These are phyloP conservation scores for Perodicticus potto DNA, from an alignment of 2,797 vertebrate genomes.

Conservation along the genomic window DNA sequence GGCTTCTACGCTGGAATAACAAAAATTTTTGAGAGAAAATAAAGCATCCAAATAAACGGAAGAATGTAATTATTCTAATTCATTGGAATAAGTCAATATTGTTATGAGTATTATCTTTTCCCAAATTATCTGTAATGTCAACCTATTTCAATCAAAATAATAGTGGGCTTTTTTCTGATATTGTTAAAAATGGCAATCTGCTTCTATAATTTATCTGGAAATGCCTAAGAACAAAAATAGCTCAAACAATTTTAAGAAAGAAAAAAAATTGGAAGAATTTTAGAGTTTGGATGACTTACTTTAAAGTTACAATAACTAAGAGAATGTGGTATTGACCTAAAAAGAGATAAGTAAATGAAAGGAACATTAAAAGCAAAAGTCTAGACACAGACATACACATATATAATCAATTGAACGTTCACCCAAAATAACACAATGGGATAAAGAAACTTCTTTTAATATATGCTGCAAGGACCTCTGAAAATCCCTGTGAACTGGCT, in stretches of 20 bases:
- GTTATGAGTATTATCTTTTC: neutral
- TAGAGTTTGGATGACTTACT: neutral
- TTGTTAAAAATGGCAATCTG: neutral
- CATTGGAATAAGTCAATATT: neutral
- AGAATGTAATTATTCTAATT: neutral
- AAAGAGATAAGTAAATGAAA: neutral
- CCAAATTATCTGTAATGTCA: neutral
- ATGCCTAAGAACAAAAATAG: neutral
- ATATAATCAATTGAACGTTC: neutral
- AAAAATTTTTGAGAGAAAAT: neutral
- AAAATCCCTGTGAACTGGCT: neutral
- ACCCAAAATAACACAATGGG: neutral
- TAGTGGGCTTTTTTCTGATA: neutral
- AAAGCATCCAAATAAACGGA: neutral
- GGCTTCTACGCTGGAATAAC: neutral
- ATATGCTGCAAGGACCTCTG: neutral
- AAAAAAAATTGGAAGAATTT: slow-evolving; percentile 5
- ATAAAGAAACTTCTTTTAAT: neutral
- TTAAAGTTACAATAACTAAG: neutral
- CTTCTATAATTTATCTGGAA: neutral
- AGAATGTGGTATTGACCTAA: neutral
- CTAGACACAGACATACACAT: neutral
- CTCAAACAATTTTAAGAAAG: neutral
- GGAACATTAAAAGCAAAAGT: neutral
- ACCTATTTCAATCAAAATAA: neutral